Base-by-base conservation (phyloP, 1,140 invertebrate species). In the Aphidius gifuensis region DNA sequence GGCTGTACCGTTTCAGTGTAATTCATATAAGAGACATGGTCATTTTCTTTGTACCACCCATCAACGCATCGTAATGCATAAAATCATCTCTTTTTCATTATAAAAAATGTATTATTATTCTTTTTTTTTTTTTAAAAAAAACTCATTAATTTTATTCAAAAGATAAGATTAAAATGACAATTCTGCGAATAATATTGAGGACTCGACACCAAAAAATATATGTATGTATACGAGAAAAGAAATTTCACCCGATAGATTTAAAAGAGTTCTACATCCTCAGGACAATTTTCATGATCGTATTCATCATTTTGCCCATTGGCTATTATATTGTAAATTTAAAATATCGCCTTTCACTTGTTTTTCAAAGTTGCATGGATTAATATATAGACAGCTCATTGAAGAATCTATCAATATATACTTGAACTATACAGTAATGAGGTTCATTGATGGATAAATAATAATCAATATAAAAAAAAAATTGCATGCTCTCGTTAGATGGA, bases 291-390 rank as follows among this genome's bases (percentile, higher is more conserved):
- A 45, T 49, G 53, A 56, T 56, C 46, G 9, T 58, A 49, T 58
- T 45, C 49, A 51, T 51, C 49, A 51, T 16, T 5, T 47, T 47
- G 46, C 8, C n/a, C 6, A 4, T 49, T 6, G 7, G 16, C 45
- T 21, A 21, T 11, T n/a, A 49, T 49, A 21, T 21, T 49, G 16
- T 5, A 49, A 21, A 48, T 21, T 48, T 16, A 48, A 21, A 48
- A 48, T 16, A 16, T 59, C 46, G 59, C 59, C 58, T 56, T 62
- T 62, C 53, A 62, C 53, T 51, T 43, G 54, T 56, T 62, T 62
- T 60, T 60, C 43, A 54, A 42, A 16, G n/a, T 54, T 40, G 38
- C 38, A 38, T 54, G 51, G 5, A 11, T 40, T n/a, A 5, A 51
- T 16, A 16, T 16, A 16, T 51, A 38, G 9, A 38, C 21, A 51